Base-by-base conservation (phyloP, 2,888 invertebrate genomes). In the Euclidia mi region DNA sequence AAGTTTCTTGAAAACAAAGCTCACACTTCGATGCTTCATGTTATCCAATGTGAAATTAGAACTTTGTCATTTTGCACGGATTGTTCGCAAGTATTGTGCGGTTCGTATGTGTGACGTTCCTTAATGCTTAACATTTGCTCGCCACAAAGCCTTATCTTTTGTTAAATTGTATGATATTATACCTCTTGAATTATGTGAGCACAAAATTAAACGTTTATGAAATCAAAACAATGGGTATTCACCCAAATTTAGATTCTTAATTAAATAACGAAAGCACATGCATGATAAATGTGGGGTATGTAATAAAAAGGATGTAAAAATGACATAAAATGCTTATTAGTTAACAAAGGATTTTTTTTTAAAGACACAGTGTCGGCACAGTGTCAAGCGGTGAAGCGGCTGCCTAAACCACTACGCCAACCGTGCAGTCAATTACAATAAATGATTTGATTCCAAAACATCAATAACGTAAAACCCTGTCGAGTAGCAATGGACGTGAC, bases 401-500 rank as follows among this genome's bases (percentile, higher is more conserved):
- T n/a, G n/a, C n/a, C n/a, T n/a, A n/a, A n/a, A n/a, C n/a, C n/a
- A n/a, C n/a, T n/a, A n/a, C n/a, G n/a, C n/a, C n/a, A n/a, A n/a
- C n/a, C n/a, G n/a, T n/a, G n/a, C n/a, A n/a, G n/a, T n/a, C n/a
- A n/a, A n/a, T 51, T 70, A 64, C 73, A 75, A 68, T 78, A 65
- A 69, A 75, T 72, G 48, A 77, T 76, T 79, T 75, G 70, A 76
- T 76, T 77, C 70, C 55, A 59, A 76, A 82, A 81, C 76, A 76
- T 65, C 75, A 81, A 79, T 80, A 80, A 71, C 73, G 76, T 76
- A 71, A 76, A 78, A 74, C 75, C 60, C 73, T 71, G 71, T 81
- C 71, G 75, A 81, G 71, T 68, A 72, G 72, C 72, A 79, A 71
- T 73, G 80, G 74, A 86, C 86, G 86, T 86, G 86, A 85, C 81